Base-by-base conservation (phyloP, 2,113 vertebrate species). In the Urocitellus parryii region DNA sequence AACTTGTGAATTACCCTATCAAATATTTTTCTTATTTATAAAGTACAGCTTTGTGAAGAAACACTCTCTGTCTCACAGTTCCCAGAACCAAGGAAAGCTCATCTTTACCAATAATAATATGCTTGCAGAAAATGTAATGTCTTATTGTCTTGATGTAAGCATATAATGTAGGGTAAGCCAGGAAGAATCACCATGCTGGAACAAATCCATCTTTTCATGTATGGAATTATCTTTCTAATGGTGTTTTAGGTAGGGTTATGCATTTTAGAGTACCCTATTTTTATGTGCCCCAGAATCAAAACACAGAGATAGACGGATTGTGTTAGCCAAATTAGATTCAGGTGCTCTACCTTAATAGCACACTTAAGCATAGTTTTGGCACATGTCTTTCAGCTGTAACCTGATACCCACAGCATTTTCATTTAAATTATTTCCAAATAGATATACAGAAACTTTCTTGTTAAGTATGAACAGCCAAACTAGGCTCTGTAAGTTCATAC, bases 401-500 rank as follows among this genome's bases (percentile, higher is more conserved):
- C 67, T 96, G 68, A 80, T 91, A 76, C 17, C 65, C 85, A 83
- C 5, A 80, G 24, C 27, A 95, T 73, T 96, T 95, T 91, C 9
- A 91, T 82, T 94, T 96, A 92, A 95, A 93, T 95, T 92, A 81
- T 95, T 96, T 96, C 74, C 86, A 96, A 96, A 93, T 77, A 83
- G 37, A 89, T 14, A 39, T 24, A 34, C 17, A 92, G 79, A 96
- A 92, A 90, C 76, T 95, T 96, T 96, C 83, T 87, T 97, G 53
- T 92, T 95, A 94, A 82, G 72, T 92, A 81, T 73, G 88, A 95
- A 90, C 77, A 95, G 39, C 74, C 79, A 84, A 95, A 88, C 61
- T 61, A 96, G 51, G 83, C 20, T 95, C 53, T 88, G 42, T 68
- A 80, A 96, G 37, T 96, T 97, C 91, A 94, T 83, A 96, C 83